Base-by-base conservation (phyloP, 2,888 invertebrate species). In the Eremobia ochroleuca region DNA sequence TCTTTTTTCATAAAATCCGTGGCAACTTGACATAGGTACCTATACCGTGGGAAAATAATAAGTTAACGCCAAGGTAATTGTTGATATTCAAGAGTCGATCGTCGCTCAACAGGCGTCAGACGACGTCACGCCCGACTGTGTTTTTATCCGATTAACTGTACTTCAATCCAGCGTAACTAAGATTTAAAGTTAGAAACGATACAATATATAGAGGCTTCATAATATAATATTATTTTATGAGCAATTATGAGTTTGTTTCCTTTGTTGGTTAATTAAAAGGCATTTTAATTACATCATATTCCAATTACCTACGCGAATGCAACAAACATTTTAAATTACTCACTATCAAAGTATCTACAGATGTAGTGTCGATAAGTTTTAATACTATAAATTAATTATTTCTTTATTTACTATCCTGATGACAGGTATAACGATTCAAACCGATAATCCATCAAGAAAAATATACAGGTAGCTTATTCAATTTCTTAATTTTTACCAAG, bases 81-180 rank as follows among this genome's bases (percentile, higher is more conserved):
- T 92, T 92, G 90, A 90, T 92, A 93, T 91, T 91, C 90, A 88
- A 88, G 87, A 89, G 85, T 86, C 83, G 89, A 91, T 90, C 89
- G 88, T 88, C 87, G 92, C 92, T 91, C 91, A 90, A 89, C 93
- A 91, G 93, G 92, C 93, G 91, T 93, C 92, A 88, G 93, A 92
- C 94, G 93, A 93, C 92, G 94, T 94, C 93, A 95, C 91, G 94
- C 92, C 92, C 89, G 85, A 91, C 90, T 90, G 88, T 84, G 77
- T 85, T 83, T 86, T 82, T 81, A 82, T 82, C 73, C 61, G 66
- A 58, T 67, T 81, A 87, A 79, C 88, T 79, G 80, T 85, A 83
- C 79, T 76, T 83, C 58, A 46, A 73, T 75, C 70, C 46, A 77
- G 74, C 64, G 61, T 75, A 73, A 84, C 64, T 78, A 58, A n/a